These are phyloP conservation scores for Epirrhoe tristata DNA, from an alignment of 2,888 invertebrate genomes.

Conservation along the genomic window DNA sequence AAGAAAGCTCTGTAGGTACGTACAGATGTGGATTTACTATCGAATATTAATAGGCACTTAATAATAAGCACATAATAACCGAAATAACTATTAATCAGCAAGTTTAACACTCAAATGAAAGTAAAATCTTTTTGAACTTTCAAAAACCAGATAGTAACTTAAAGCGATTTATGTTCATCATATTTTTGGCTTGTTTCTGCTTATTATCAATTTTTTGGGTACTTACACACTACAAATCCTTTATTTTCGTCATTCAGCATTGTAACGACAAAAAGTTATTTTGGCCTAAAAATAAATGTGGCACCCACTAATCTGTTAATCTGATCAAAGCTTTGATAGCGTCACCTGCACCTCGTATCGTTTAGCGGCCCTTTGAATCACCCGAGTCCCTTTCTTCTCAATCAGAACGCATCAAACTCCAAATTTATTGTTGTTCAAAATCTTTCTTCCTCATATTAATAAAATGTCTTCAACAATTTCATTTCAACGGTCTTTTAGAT, in stretches of 20 bases:
- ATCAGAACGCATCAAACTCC: constrained; percentile 58
- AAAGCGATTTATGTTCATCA: too few species aligned
- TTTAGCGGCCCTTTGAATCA: constrained; percentile 53
- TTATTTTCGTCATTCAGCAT: not conserved
- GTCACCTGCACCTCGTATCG: constrained; percentile 31
- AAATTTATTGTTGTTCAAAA: constrained; percentile 58
- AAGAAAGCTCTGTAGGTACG: constrained; percentile 13
- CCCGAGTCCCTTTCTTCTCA: constrained; percentile 47
- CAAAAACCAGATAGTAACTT: too few species aligned
- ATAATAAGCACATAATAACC: not conserved
- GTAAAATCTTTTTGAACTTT: not conserved
- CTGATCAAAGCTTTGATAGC: constrained; percentile 23
- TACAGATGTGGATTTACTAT: constrained; percentile 9
- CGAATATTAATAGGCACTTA: constrained; percentile 1
- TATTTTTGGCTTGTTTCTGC: too few species aligned
- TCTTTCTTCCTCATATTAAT: constrained; percentile 67
- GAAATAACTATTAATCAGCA: not conserved
- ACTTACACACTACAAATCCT: too few species aligned
- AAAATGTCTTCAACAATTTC: constrained; percentile 77
- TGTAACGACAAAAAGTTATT: not conserved
- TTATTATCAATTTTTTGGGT: too few species aligned
- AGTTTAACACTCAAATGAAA: not conserved
- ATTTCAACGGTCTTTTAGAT: constrained; percentile 75
- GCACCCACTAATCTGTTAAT: constrained; percentile 7
- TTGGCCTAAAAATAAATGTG: not conserved